A percentile compares a stretch with the other conserved stretches of the same genome.
These are phyloP conservation scores for Ciconia boyciana DNA, from an alignment of 2,113 vertebrate species.

Conservation along the genomic window DNA sequence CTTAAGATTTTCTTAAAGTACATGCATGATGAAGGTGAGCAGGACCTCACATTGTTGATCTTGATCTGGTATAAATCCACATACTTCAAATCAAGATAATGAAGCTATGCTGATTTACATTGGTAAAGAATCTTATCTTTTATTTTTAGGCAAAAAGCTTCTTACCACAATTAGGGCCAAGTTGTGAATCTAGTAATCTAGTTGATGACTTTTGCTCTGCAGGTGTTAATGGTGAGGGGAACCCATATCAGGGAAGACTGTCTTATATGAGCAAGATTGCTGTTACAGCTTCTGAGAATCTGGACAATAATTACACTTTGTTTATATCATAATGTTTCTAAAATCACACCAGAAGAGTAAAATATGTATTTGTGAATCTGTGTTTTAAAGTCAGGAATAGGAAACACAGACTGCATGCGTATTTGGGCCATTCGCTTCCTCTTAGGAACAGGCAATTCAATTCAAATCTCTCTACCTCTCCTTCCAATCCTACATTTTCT, in stretches of 20 bases:
- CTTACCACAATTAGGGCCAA: not conserved
- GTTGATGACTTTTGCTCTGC: not conserved
- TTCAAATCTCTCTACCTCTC: not conserved
- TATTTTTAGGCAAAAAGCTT: conserved; percentile 48
- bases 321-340: not conserved
- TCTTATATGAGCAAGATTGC: not conserved
- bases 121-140: conserved; percentile 1
- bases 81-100: not conserved
- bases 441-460: not conserved
- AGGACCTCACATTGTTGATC: not conserved
- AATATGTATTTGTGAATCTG: not conserved
- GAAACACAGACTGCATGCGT: not conserved
- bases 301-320: not conserved
- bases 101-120: not conserved
- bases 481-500: not conserved
- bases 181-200: not conserved
- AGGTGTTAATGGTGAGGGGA: not conserved
- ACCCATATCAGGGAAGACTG: not conserved
- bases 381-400: not conserved
- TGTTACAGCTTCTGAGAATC: not conserved
- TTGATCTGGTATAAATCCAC: not conserved
- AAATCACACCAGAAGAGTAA: not conserved
- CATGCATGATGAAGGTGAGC: not conserved
- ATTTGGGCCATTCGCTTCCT: not conserved
- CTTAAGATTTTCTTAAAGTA: not conserved